These are phyloP conservation scores for Onychostoma macrolepis DNA, from an alignment of 2,113 vertebrate genomes.

Conservation along the genomic window DNA sequence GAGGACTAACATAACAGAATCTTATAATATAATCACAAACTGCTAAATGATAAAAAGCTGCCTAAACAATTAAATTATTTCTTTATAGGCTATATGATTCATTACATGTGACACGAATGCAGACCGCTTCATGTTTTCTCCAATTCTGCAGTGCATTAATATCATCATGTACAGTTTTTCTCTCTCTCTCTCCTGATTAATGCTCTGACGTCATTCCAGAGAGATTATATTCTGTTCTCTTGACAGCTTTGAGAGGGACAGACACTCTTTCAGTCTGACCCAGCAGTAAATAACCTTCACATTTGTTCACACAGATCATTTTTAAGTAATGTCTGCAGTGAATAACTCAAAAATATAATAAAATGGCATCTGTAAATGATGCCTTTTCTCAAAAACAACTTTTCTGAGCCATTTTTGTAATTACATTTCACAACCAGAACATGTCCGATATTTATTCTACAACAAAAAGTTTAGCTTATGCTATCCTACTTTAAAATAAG, in stretches of 20 bases:
- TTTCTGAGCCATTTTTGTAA: neutral
- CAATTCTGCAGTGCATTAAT: neutral
- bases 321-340: neutral
- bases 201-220: neutral
- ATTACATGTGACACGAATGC: neutral
- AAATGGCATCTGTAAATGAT: neutral
- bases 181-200: neutral
- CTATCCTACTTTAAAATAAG: neutral
- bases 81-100: neutral
- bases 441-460: neutral
- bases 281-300: neutral
- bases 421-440: neutral
- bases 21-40: neutral
- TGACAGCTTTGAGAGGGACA: neutral
- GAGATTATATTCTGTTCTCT: conserved; percentile 5
- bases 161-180: neutral
- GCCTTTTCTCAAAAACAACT: neutral
- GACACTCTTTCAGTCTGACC: neutral
- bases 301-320: neutral
- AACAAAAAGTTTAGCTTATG: neutral
- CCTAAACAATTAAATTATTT: neutral
- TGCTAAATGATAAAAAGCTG: neutral
- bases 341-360: neutral
- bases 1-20: neutral
- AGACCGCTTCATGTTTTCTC: neutral